Evolutionary conservation across 1,140 invertebrate species (phyloP), one percentile per base, ranked within the genome.

Genomic region (Pachyrhynchus sulphureomaculatus): DNA sequence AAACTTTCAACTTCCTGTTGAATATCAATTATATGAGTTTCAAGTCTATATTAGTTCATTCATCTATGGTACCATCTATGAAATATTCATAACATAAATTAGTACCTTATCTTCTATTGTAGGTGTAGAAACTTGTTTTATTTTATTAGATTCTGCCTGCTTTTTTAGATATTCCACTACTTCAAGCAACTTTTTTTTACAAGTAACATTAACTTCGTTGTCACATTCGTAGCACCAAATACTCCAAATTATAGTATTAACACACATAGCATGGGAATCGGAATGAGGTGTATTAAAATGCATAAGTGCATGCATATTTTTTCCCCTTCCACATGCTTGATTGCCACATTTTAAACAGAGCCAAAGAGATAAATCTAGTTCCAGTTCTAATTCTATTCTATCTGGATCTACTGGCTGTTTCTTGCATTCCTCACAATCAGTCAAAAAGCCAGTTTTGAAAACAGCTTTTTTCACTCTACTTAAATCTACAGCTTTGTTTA

Each of bases 231-330:
- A 89, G 74, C 87, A 94, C 85, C 88, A 92, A 13, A 91, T 80
- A 41, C 78, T 83, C 84, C 88, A 92, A 2, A 81, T 77, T 12
- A 83, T 81, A 2, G 87, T 88, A 68, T 93, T 88, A 26, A 90
- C 79, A 13, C 85, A 86, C 37, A 95, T 68, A 5, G 83, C 81
- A 78, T 96, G 93, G 12, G 76, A 80, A 68, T 90, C 88, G 6
- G 88, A 92, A 64, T 83, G 85, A 2, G 89, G 86, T 1, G 82
- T 90, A 67, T 87, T 78, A 72, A 83, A 89, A 77, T 96, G 93
- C 42, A 86, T 79, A 9, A 90, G 67, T 1, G 90, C 89, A 78
- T 96, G 92, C 63, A 85, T 79, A 68, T 84, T 83, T 8, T 84
- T 79, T 8, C 81, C 79, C 52, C 85, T 80, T 29, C 88, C 90